phyloP scores from a whole-genome alignment of 2,113 vertebrate species.

The Meles meles region DNA sequence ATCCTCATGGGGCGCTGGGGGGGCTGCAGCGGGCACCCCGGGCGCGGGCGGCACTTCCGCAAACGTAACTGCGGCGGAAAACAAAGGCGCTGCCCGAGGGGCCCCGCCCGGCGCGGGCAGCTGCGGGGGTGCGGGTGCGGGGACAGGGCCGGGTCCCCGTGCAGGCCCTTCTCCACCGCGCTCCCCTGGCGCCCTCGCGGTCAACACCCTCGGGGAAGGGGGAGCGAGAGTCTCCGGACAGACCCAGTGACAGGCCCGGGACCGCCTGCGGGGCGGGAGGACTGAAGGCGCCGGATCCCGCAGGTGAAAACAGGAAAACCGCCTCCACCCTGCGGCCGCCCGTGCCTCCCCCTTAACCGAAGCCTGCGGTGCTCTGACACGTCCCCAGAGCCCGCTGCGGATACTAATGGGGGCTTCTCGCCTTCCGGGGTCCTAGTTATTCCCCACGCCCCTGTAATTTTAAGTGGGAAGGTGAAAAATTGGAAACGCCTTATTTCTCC shows the following conservation, averaged over 20 bases:
- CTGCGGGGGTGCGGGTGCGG: not conserved
- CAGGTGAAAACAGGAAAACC: not conserved
- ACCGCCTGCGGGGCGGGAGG: not conserved
- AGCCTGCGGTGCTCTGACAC: not conserved
- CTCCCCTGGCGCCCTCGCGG: not conserved
- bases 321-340: not conserved
- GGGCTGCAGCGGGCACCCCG: not conserved
- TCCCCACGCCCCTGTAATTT: not conserved
- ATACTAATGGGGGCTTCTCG: not conserved
- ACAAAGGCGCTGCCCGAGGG: conserved; percentile 62
- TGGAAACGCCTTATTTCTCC: not conserved
- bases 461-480: not conserved
- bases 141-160: not conserved
- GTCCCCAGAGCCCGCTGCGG: not conserved
- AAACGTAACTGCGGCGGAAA: conserved; percentile 70
- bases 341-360: not conserved
- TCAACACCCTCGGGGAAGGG: not conserved
- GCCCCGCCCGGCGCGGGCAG: not conserved
- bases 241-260: not conserved
- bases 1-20: conserved; percentile 32
- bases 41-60: conserved; percentile 72
- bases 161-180: not conserved
- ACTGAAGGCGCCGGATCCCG: not conserved
- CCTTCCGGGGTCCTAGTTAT: not conserved
- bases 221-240: not conserved